These are phyloP conservation scores for Coelinius sp. DNA, from an alignment of 2,888 invertebrate genomes.

Conservation along the genomic window DNA sequence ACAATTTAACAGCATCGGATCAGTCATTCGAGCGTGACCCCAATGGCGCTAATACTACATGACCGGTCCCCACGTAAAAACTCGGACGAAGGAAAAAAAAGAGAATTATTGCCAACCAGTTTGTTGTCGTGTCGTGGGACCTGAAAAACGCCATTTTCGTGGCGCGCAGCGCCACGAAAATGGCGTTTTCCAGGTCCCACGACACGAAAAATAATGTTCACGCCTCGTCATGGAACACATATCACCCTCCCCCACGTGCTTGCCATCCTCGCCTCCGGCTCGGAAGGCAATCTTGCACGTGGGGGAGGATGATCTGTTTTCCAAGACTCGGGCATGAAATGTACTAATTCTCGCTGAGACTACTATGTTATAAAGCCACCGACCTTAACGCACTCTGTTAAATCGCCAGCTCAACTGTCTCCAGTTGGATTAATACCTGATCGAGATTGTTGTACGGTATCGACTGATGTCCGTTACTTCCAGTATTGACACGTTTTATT, in stretches of 20 bases:
- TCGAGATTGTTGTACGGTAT: slow-evolving; percentile 22
- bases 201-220: no score
- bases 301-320: no score
- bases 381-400: slow-evolving; percentile 15
- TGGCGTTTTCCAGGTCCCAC: no score
- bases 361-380: background rate
- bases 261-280: no score
- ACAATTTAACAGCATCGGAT: slow-evolving; percentile 40
- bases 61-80: slow-evolving; percentile 20
- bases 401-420: background rate
- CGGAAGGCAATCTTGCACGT: no score
- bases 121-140: no score
- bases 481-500: slow-evolving; percentile 16
- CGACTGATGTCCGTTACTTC: slow-evolving; percentile 40
- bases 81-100: background rate
- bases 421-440: background rate
- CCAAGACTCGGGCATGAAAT: no score
- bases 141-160: no score
- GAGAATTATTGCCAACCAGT: background rate
- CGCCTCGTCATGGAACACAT: no score
- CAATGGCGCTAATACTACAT: slow-evolving; percentile 1
- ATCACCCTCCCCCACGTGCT: no score
- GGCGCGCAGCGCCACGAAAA: no score
- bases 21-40: slow-evolving; percentile 13
- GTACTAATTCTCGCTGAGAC: background rate